Conservation (phyloP, 2,797 vertebrate species). For the Anniella stebbinsi region DNA sequence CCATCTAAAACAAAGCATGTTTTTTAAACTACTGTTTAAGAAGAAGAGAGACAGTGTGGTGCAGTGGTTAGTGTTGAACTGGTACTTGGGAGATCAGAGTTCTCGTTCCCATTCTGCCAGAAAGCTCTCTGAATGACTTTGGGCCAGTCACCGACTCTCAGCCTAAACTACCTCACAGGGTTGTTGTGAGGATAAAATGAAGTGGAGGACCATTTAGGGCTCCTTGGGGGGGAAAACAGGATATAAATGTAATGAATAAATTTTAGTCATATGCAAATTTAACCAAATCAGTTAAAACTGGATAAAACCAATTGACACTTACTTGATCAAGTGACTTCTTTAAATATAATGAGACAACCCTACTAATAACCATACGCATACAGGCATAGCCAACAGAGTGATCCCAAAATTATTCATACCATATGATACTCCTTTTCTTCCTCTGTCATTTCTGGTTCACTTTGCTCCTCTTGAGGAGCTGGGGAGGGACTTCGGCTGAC, state of each 20-base stretch:
- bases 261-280: neutral
- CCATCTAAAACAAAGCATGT: neutral
- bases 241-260: neutral
- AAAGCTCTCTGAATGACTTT: too few relatives aligned
- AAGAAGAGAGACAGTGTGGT: neutral
- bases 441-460: constrained; percentile 97
- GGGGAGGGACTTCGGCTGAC: constrained; percentile 89
- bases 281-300: neutral
- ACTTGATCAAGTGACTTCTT: neutral
- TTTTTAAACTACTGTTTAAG: neutral
- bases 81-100: too few relatives aligned
- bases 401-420: constrained; percentile 79
- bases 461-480: constrained; percentile 89
- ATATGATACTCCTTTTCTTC: constrained; percentile 97
- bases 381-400: constrained; percentile 32
- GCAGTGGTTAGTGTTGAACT: too few relatives aligned
- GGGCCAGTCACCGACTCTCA: too few relatives aligned
- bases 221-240: too few relatives aligned
- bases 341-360: neutral
- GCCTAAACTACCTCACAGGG: too few relatives aligned
- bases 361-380: neutral
- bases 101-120: too few relatives aligned
- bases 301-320: neutral
- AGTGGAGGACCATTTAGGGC: too few relatives aligned
- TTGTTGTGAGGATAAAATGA: too few relatives aligned